Percentiles rank a stretch among this genome's conserved stretches.
Conservation (phyloP, 2,797 vertebrate species). For the Hephaestus fuliginosus region DNA sequence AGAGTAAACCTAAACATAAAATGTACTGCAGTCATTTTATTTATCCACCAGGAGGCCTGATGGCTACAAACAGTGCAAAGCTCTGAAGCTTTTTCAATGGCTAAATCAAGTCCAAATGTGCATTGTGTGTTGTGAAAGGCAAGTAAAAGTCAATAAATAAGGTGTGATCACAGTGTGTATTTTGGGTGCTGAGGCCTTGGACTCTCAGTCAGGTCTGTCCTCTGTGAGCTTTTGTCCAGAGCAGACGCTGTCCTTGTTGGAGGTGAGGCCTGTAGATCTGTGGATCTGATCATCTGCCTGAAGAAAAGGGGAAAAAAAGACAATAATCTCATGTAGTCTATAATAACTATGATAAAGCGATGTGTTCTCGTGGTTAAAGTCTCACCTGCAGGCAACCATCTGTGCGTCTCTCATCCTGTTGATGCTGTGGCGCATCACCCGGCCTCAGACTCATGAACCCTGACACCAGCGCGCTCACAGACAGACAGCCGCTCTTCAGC, state of each 20-base stretch:
- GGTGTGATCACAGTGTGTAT: constrained; percentile 29
- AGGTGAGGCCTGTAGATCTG: constrained; percentile 1
- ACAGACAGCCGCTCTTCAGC: no score
- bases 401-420: no score
- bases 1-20: not conserved
- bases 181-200: constrained; percentile 34
- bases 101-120: constrained; percentile 46
- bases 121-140: not conserved
- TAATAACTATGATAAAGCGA: not conserved
- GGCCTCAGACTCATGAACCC: no score
- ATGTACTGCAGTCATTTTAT: not conserved
- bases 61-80: not conserved
- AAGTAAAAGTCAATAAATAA: constrained; percentile 45
- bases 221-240: constrained; percentile 34
- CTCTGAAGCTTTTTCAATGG: not conserved
- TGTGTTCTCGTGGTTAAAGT: no score
- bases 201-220: constrained; percentile 67
- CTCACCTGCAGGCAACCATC: no score
- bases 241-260: not conserved
- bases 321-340: not conserved
- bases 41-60: not conserved
- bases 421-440: no score
- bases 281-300: constrained; percentile 44
- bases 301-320: constrained; percentile 5
- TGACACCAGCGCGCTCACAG: no score